These are phyloP conservation scores for Sula dactylatra DNA, from an alignment of 2,113 vertebrate genomes.

Conservation along the genomic window DNA sequence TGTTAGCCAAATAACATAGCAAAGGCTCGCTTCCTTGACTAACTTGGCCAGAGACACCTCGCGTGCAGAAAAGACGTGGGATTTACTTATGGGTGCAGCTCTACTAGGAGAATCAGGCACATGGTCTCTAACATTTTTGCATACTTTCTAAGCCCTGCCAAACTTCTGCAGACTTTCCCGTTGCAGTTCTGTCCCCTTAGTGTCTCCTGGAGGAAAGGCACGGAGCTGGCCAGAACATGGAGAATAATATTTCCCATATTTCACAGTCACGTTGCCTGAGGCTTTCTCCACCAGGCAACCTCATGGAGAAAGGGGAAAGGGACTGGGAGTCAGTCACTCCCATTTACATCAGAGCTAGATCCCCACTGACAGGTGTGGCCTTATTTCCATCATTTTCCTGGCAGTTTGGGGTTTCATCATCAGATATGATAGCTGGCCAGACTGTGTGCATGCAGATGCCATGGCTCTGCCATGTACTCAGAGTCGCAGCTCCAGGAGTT, in stretches of 20 bases:
- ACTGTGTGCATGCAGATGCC: rapidly evolving
- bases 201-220: neutral
- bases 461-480: rapidly evolving
- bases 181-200: neutral
- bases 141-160: neutral
- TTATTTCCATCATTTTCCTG: neutral
- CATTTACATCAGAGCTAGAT: neutral
- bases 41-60: neutral
- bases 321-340: neutral
- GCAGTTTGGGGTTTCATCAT: neutral
- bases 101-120: neutral
- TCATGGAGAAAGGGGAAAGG: neutral
- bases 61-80: neutral
- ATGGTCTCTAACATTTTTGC: neutral
- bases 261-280: neutral
- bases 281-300: neutral
- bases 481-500: neutral
- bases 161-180: neutral
- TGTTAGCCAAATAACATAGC: neutral
- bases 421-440: neutral
- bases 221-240: neutral
- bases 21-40: neutral
- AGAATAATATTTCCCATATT: neutral
- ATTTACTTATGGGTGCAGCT: neutral
- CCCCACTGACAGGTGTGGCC: neutral